Conservation (phyloP, 1,140 invertebrate genomes). For the Bemisia tabaci region DNA sequence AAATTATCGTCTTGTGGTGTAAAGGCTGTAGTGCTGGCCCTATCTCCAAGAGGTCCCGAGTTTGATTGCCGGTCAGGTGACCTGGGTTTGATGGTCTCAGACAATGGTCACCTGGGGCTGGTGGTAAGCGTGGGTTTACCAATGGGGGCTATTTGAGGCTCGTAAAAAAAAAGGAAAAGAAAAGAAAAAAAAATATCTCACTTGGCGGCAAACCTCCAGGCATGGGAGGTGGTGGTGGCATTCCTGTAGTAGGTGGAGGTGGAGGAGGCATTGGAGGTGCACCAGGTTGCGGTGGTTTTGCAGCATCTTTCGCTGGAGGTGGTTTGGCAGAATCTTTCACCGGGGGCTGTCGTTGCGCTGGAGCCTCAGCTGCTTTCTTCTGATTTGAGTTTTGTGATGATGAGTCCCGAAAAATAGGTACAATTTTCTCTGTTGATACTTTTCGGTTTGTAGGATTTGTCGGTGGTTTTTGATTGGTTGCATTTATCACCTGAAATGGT, state of each 20-base stretch:
- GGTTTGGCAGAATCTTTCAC: slow-evolving; percentile 15
- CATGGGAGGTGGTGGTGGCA: slow-evolving; percentile 24
- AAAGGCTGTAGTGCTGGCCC: no score
- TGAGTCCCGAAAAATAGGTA: slow-evolving; percentile 6
- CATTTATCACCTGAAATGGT: slow-evolving; percentile 31
- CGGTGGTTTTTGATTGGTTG: slow-evolving; percentile 18
- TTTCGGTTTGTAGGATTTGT: slow-evolving; percentile 21
- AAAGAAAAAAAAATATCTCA: neutral
- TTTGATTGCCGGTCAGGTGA: no score
- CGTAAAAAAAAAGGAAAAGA: no score
- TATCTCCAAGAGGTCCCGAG: no score
- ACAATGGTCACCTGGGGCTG: no score
- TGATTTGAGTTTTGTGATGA: neutral
- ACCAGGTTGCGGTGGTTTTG: slow-evolving; percentile 34
- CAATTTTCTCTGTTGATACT: slow-evolving; percentile 20
- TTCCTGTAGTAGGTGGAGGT: slow-evolving; percentile 44
- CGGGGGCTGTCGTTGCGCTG: neutral
- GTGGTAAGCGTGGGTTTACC: no score
- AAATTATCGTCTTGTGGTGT: no score
- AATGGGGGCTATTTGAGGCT: no score
- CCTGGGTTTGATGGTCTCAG: no score
- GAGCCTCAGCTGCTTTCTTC: neutral
- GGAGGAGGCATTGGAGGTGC: slow-evolving; percentile 51
- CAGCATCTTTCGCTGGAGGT: slow-evolving; percentile 26
- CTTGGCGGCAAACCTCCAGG: slow-evolving; percentile 24